These are phyloP conservation scores for Sipha maydis DNA, from an alignment of 2,888 invertebrate genomes.

Conservation along the genomic window DNA sequence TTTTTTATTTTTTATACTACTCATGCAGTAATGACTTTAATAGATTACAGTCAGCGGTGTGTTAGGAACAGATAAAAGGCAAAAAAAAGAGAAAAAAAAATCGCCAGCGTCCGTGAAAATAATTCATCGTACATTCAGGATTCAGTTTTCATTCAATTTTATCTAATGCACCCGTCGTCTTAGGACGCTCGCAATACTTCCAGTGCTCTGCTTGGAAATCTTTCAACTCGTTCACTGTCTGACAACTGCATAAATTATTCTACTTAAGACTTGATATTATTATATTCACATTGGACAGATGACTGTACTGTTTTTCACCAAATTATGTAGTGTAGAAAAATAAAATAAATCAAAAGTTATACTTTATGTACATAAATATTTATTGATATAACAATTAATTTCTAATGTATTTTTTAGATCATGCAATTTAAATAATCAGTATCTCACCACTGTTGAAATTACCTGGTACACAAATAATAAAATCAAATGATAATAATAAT, in stretches of 20 bases:
- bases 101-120: background rate
- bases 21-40: conserved; percentile 43
- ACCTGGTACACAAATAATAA: too few species aligned
- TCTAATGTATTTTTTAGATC: too few species aligned
- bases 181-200: background rate
- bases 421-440: too few species aligned
- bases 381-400: too few species aligned
- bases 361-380: too few species aligned
- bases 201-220: background rate
- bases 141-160: background rate
- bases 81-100: conserved; percentile 2
- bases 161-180: background rate
- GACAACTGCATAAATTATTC: background rate
- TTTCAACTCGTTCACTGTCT: background rate
- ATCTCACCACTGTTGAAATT: too few species aligned
- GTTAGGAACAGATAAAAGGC: conserved; percentile 36
- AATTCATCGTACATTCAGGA: background rate
- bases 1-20: conserved; percentile 20
- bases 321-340: too few species aligned
- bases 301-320: too few species aligned
- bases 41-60: conserved; percentile 48
- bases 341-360: too few species aligned
- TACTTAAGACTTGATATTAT: background rate
- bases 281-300: too few species aligned
- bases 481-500: too few species aligned